phyloP scores from a whole-genome alignment of 92 coral and sea anemone genomes.

The Parazoanthus swiftii region DNA sequence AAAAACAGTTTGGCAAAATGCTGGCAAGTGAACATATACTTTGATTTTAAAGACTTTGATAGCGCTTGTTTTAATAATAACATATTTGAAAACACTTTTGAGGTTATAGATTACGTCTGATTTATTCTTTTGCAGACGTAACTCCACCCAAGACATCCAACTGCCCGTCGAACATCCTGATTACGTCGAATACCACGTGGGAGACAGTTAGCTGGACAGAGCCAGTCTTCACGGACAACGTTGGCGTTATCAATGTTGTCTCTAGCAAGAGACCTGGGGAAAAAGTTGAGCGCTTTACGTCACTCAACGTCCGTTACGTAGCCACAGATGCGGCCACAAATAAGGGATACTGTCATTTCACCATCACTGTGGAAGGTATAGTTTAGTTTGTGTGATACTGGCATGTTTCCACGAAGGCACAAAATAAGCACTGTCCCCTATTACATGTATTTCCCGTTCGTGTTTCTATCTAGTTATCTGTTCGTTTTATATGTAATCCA shows the following conservation, averaged over 20 bases:
- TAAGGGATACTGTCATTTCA: constrained; percentile 70
- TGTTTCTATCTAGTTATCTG: not conserved
- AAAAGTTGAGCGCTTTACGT: constrained; percentile 66
- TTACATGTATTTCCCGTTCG: too few species aligned
- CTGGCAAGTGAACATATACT: too few species aligned
- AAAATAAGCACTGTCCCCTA: too few species aligned
- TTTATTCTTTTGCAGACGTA: constrained; percentile 52
- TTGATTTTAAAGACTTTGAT: too few species aligned
- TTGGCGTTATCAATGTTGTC: constrained; percentile 61
- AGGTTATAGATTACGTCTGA: not conserved
- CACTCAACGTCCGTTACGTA: constrained; percentile 74
- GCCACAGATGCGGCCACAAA: constrained; percentile 89
- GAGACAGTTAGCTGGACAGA: constrained; percentile 67
- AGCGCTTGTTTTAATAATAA: too few species aligned
- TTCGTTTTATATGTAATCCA: not conserved
- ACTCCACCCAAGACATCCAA: constrained; percentile 71
- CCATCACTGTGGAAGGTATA: constrained; percentile 71
- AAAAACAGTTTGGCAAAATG: too few species aligned
- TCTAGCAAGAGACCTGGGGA: constrained; percentile 86
- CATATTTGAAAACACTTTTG: too few species aligned
- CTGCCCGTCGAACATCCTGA: constrained; percentile 65
- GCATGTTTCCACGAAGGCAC: not conserved
- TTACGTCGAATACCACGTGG: constrained; percentile 39
- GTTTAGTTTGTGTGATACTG: not conserved
- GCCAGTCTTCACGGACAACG: constrained; percentile 93